Conservation (phyloP, 2,113 vertebrate genomes). For the Laterallus jamaicensis region DNA sequence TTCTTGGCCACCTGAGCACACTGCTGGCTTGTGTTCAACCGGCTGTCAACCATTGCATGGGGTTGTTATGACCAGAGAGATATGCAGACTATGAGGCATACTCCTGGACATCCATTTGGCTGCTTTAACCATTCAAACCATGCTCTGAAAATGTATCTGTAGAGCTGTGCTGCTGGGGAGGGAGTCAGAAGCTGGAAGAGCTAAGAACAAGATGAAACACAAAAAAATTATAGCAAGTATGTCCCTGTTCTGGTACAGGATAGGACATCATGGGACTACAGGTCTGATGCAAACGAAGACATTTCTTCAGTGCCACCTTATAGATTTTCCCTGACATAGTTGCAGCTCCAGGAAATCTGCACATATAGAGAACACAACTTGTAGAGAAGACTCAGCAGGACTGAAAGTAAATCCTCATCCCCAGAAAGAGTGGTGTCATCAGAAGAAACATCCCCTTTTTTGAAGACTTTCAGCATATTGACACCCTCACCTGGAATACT, state of each 20-base stretch:
- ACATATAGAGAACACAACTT: neutral
- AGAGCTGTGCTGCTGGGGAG: neutral
- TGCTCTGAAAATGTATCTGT: neutral
- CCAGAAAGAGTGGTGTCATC: neutral
- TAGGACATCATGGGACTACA: neutral
- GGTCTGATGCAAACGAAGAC: neutral
- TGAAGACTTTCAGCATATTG: neutral
- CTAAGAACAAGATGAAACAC: neutral
- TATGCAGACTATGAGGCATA: too few species aligned
- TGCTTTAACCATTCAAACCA: neutral
- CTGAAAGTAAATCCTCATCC: neutral
- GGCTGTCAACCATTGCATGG: too few species aligned
- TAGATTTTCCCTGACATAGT: neutral
- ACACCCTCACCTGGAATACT: neutral
- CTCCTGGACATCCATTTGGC: too few species aligned
- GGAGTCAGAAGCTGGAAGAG: neutral
- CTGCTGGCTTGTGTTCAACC: too few species aligned
- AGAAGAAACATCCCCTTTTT: neutral
- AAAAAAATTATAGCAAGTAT: rapidly evolving
- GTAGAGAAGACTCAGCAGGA: neutral
- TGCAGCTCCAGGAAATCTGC: neutral
- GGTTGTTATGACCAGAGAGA: too few species aligned
- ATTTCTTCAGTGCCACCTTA: neutral
- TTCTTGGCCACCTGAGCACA: too few species aligned
- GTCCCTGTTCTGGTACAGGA: neutral